These are phyloP conservation scores for Norana najaformis DNA, from an alignment of 2,888 invertebrate genomes.

Conservation along the genomic window DNA sequence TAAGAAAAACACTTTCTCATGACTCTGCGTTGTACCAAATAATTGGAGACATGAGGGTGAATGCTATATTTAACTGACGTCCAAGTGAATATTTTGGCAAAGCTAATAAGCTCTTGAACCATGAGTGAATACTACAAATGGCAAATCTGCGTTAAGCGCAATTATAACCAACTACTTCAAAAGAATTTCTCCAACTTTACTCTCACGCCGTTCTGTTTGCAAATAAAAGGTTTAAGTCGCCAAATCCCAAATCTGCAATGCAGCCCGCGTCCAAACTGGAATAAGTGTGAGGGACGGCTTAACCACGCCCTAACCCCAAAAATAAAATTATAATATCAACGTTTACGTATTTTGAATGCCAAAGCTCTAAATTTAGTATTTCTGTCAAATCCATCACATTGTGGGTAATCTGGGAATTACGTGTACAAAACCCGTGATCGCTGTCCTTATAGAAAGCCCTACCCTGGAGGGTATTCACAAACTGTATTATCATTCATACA, in stretches of 20 bases:
- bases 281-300: background rate
- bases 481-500: conserved; percentile 4
- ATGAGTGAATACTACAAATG: background rate
- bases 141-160: background rate
- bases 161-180: background rate
- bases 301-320: background rate
- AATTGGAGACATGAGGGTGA: background rate
- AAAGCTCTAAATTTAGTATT: background rate
- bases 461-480: background rate
- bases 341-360: background rate
- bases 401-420: background rate
- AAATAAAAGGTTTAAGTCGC: background rate
- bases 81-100: background rate
- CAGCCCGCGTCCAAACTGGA: background rate
- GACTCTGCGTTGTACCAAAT: background rate
- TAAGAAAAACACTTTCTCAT: background rate
- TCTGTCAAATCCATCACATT: background rate
- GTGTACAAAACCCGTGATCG: background rate
- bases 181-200: background rate
- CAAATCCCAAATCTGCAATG: background rate
- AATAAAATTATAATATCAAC: background rate
- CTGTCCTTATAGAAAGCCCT: background rate
- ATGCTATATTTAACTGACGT: no score
- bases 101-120: background rate
- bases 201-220: background rate